A percentile compares a stretch with the other conserved stretches of the same genome.
phyloP scores from a whole-genome alignment of 2,888 invertebrate species.

The Galerucella pusilla region DNA sequence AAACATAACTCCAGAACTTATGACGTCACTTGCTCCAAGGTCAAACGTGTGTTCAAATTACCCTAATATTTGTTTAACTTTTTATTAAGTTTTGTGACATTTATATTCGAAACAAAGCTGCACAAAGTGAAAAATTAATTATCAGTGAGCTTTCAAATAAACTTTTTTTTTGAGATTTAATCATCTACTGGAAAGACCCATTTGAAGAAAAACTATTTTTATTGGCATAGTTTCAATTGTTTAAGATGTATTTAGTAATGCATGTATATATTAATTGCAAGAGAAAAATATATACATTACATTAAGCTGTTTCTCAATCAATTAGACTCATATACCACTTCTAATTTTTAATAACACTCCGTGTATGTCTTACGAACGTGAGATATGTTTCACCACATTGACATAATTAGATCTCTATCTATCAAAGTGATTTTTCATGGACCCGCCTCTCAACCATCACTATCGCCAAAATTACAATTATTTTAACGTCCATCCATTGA shows the following conservation, averaged over 20 bases:
- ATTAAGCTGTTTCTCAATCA: background rate
- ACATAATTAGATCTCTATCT: slow-evolving; percentile 12
- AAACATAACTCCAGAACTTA: too few relatives aligned
- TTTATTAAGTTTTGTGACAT: too few relatives aligned
- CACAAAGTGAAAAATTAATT: too few relatives aligned
- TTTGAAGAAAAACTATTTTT: too few relatives aligned
- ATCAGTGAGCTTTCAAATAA: too few relatives aligned
- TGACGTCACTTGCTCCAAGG: too few relatives aligned
- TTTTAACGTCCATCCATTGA: background rate
- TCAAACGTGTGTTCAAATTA: too few relatives aligned
- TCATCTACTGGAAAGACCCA: too few relatives aligned
- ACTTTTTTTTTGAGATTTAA: too few relatives aligned
- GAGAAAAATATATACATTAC: background rate
- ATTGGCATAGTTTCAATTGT: too few relatives aligned
- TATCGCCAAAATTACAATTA: background rate
- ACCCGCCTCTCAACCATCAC: background rate
- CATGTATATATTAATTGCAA: background rate
- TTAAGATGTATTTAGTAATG: background rate
- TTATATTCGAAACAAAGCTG: too few relatives aligned
- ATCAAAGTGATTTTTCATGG: slow-evolving; percentile 4
- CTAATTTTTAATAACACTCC: background rate
- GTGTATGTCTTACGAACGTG: background rate
- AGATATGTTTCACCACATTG: slow-evolving; percentile 5
- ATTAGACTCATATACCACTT: background rate
- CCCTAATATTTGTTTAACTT: too few relatives aligned